Conservation (phyloP, 1,140 invertebrate genomes). For the Conopomorpha cramerella region DNA sequence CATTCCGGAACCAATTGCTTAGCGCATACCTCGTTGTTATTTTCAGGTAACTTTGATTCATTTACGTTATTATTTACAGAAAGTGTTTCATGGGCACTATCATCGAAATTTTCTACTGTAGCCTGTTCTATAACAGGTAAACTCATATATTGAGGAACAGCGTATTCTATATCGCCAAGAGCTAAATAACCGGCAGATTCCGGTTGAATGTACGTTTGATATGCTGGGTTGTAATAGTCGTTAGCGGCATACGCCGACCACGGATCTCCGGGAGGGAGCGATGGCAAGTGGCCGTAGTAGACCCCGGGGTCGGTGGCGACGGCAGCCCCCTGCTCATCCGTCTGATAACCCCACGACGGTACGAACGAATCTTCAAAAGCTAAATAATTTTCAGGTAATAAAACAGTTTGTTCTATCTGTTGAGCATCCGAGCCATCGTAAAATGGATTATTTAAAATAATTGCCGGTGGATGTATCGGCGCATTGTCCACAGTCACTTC, state of each 20-base stretch:
- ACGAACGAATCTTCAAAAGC: conserved; percentile 55
- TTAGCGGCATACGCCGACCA: conserved; percentile 41
- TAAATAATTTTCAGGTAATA: conserved; percentile 51
- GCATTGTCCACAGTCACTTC: conserved; percentile 29
- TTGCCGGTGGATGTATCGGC: conserved; percentile 21
- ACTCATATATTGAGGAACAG: conserved; percentile 40
- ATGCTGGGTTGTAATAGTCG: too few relatives aligned
- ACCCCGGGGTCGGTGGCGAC: conserved; percentile 27
- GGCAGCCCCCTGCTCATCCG: conserved; percentile 20
- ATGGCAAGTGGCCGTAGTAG: conserved; percentile 40
- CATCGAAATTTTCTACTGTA: conserved; percentile 16
- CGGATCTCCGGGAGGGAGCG: conserved; percentile 42
- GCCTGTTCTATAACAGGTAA: conserved; percentile 27
- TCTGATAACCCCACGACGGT: conserved; percentile 43
- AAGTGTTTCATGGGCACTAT: conserved; percentile 4
- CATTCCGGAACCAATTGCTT: conserved; percentile 3
- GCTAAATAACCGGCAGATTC: conserved; percentile 49
- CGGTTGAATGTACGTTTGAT: too few relatives aligned
- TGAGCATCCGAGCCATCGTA: conserved; percentile 46
- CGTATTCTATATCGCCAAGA: conserved; percentile 37
- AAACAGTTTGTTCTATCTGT: conserved; percentile 24
- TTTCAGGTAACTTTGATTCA: too few relatives aligned
- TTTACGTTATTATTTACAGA: neutral
- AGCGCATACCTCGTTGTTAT: too few relatives aligned
- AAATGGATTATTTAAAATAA: conserved; percentile 57